Percentiles rank a stretch among this genome's conserved stretches.
phyloP scores from a whole-genome alignment of 1,140 invertebrate species.

The Orchesella cincta region DNA sequence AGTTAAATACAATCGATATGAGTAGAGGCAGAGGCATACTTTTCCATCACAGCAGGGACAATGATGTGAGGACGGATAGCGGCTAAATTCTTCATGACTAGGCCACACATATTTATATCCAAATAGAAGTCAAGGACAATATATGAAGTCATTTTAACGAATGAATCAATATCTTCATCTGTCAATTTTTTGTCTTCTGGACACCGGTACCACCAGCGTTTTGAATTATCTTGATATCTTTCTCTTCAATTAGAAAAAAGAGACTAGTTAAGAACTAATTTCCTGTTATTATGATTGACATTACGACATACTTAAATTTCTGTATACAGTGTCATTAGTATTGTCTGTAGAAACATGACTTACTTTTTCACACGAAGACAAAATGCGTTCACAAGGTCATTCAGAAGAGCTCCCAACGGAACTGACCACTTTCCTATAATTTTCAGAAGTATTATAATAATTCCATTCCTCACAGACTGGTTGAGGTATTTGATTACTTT shows the following conservation, averaged over 20 bases:
- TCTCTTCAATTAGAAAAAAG: slow-evolving; percentile 60
- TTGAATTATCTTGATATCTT: slow-evolving; percentile 60
- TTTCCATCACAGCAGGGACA: slow-evolving; percentile 79
- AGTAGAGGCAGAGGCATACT: slow-evolving; percentile 56
- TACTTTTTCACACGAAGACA: slow-evolving; percentile 63
- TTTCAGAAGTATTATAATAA: too few relatives aligned
- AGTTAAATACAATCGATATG: slow-evolving; percentile 1
- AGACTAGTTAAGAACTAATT: slow-evolving; percentile 25
- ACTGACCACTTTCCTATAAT: slow-evolving; percentile 74
- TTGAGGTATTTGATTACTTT: too few relatives aligned
- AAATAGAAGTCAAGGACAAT: slow-evolving; percentile 76
- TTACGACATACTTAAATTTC: slow-evolving; percentile 21
- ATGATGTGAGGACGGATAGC: slow-evolving; percentile 78
- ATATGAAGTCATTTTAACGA: slow-evolving; percentile 68
- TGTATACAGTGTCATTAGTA: slow-evolving; percentile 10
- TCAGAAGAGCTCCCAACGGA: slow-evolving; percentile 66
- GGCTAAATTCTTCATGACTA: slow-evolving; percentile 74
- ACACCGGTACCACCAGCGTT: slow-evolving; percentile 69
- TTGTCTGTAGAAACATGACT: too few relatives aligned
- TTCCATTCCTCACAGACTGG: too few relatives aligned
- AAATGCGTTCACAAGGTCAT: slow-evolving; percentile 64
- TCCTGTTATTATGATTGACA: not conserved
- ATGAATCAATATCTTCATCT: slow-evolving; percentile 78
- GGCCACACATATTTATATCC: slow-evolving; percentile 66
- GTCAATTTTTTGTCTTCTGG: slow-evolving; percentile 72